Conservation (phyloP, 2,113 vertebrate genomes). For the Phalacrocorax carbo region DNA sequence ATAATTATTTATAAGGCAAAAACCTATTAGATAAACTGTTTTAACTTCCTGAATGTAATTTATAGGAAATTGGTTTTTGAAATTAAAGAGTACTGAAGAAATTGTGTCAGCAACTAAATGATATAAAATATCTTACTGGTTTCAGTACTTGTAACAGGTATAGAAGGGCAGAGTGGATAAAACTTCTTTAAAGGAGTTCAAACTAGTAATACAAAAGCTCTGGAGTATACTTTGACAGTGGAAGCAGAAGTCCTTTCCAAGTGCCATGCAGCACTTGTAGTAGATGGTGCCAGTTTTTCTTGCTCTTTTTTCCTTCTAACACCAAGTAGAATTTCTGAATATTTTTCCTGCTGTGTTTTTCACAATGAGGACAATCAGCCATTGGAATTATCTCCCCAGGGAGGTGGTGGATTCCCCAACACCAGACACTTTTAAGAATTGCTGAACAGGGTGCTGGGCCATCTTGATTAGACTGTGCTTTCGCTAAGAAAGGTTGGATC, state of each 20-base stretch:
- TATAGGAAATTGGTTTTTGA: neutral
- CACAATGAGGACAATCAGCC: no score
- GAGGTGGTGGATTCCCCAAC: no score
- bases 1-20: neutral
- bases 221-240: neutral
- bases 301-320: neutral
- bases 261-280: neutral
- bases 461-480: no score
- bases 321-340: neutral
- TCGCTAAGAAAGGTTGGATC: no score
- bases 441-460: no score
- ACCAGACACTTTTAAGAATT: no score
- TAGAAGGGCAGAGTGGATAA: neutral
- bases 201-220: neutral
- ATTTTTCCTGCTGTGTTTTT: neutral
- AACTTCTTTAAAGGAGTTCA: neutral
- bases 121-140: neutral
- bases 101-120: neutral
- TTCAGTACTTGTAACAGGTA: neutral
- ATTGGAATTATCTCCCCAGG: no score
- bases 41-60: neutral
- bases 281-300: neutral
- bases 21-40: neutral
- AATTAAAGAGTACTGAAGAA: neutral
- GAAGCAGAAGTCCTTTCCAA: neutral